Conservation (phyloP, 2,113 vertebrate genomes). For the Rhinogobius similis region DNA sequence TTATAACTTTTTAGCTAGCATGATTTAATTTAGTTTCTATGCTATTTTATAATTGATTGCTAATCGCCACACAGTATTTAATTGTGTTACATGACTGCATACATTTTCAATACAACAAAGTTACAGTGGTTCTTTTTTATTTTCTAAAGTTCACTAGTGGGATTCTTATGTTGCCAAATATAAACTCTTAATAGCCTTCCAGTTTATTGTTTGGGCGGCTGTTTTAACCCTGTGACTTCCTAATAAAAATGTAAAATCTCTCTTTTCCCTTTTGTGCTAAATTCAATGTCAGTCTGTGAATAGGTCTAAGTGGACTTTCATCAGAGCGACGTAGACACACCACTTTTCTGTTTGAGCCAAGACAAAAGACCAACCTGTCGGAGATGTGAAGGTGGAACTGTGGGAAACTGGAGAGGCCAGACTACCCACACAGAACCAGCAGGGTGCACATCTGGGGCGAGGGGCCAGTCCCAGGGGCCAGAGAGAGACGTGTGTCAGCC, state of each 20-base stretch:
- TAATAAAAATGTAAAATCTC: too few species aligned
- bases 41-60: too few species aligned
- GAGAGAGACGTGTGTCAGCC: not conserved
- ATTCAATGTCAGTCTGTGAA: slow-evolving; percentile 17
- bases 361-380: slow-evolving; percentile 64
- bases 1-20: too few species aligned
- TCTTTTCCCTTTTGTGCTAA: not conserved
- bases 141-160: too few species aligned
- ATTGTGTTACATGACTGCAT: too few species aligned
- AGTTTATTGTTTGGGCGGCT: not conserved
- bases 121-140: too few species aligned
- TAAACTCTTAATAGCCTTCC: not conserved
- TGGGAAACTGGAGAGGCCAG: slow-evolving; percentile 41
- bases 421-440: not conserved
- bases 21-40: too few species aligned
- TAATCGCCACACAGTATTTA: too few species aligned
- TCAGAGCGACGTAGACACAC: slow-evolving; percentile 62
- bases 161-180: not conserved
- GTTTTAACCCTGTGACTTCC: too few species aligned
- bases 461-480: slow-evolving; percentile 25
- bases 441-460: slow-evolving; percentile 61
- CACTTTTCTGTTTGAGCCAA: slow-evolving; percentile 62
- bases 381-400: slow-evolving; percentile 31
- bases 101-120: too few species aligned
- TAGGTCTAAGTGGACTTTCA: slow-evolving; percentile 52